These are phyloP conservation scores for Cyclophora albipunctata DNA, from an alignment of 2,888 invertebrate genomes.

Conservation along the genomic window DNA sequence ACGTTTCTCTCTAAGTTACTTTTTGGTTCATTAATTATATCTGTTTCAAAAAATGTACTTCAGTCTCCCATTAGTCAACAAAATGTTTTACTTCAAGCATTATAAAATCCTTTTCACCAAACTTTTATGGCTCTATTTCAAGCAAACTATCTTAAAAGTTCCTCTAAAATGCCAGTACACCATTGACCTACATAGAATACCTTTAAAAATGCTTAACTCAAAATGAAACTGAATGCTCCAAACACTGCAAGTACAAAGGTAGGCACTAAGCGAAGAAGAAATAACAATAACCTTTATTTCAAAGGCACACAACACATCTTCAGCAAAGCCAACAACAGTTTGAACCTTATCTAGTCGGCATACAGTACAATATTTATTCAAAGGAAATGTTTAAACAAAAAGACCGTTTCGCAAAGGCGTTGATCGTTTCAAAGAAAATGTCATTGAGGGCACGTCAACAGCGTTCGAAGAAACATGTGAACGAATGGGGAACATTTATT, in stretches of 20 bases:
- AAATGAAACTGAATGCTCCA: conserved; percentile 33
- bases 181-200: conserved; percentile 36
- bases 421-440: conserved; percentile 33
- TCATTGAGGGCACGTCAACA: conserved; percentile 33
- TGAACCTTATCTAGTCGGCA: conserved; percentile 3
- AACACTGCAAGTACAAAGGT: conserved; percentile 35
- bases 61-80: no score
- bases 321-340: background rate
- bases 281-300: conserved; percentile 41
- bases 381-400: conserved; percentile 10
- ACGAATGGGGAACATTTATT: conserved; percentile 19
- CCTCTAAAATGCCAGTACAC: conserved; percentile 3
- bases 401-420: conserved; percentile 15
- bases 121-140: no score
- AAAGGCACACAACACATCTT: conserved; percentile 4
- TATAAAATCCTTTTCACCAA: no score
- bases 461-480: conserved; percentile 29
- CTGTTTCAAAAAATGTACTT: no score
- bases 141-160: no score
- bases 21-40: no score
- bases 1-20: no score
- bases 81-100: no score
- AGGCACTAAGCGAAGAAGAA: conserved; percentile 35
- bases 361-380: background rate
- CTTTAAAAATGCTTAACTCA: conserved; percentile 33